These are phyloP conservation scores for Liparis tanakae DNA, from an alignment of 2,797 vertebrate genomes.

Conservation along the genomic window DNA sequence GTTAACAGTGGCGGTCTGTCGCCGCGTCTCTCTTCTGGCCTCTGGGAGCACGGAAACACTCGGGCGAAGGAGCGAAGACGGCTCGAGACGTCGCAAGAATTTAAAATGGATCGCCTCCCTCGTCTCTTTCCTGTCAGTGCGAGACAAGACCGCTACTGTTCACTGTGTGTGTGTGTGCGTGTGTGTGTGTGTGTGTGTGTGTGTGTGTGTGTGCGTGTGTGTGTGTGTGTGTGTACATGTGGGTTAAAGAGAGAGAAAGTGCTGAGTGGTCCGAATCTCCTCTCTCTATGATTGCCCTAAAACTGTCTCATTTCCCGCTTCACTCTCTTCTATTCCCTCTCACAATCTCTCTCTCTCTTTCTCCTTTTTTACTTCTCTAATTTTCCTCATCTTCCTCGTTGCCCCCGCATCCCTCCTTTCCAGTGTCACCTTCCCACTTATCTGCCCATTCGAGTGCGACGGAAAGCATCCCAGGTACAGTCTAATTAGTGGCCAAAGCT, in stretches of 20 bases:
- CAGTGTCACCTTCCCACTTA: conserved; percentile 83
- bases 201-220: conserved; percentile 17
- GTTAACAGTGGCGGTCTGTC: conserved; percentile 46
- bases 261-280: conserved; percentile 80
- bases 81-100: conserved; percentile 71
- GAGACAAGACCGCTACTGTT: conserved; percentile 81
- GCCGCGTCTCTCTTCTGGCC: conserved; percentile 42
- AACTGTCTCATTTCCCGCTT: conserved; percentile 80
- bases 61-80: conserved; percentile 56
- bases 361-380: conserved; percentile 36
- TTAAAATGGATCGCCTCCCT: conserved; percentile 73
- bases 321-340: conserved; percentile 61
- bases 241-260: conserved; percentile 64
- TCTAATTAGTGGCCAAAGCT: conserved; percentile 80
- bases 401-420: conserved; percentile 56
- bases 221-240: conserved; percentile 25
- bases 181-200: conserved; percentile 21
- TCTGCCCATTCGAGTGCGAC: conserved; percentile 75
- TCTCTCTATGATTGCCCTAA: conserved; percentile 79
- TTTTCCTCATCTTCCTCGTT: conserved; percentile 44
- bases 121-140: conserved; percentile 73
- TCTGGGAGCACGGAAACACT: conserved; percentile 61
- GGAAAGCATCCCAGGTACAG: conserved; percentile 78
- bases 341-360: conserved; percentile 30
- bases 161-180: conserved; percentile 26